A percentile compares a stretch with the other conserved stretches of the same genome.
Conservation (phyloP, 37 sponge, comb jelly and placozoan species). For the Cladorhizidae sp. region DNA sequence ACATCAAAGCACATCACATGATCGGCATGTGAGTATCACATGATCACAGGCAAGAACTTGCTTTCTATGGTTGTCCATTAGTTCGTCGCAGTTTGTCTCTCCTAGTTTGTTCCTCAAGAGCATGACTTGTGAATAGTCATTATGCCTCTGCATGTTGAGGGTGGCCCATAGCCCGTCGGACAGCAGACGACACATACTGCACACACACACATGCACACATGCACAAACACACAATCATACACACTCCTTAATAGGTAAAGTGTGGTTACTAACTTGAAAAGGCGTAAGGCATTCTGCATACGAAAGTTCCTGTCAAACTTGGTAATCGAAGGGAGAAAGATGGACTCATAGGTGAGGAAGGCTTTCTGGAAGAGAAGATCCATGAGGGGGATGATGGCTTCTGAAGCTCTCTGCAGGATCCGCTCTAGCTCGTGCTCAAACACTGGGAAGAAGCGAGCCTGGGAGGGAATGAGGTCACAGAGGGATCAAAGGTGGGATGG, state of each 20-base stretch:
- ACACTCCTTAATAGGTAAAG: background rate
- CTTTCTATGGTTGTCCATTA: constrained; percentile 36
- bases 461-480: background rate
- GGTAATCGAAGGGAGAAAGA: constrained; percentile 33
- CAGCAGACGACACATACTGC: constrained; percentile 62
- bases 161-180: constrained; percentile 32
- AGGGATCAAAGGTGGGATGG: background rate
- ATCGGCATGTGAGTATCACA: no score
- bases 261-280: constrained; percentile 51
- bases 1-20: background rate
- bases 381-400: constrained; percentile 54
- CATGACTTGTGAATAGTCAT: constrained; percentile 46
- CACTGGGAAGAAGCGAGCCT: constrained; percentile 46
- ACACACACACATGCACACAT: background rate
- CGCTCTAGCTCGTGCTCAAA: constrained; percentile 29
- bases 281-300: constrained; percentile 42
- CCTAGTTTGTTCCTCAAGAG: constrained; percentile 31
- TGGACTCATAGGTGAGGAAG: constrained; percentile 40
- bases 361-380: constrained; percentile 76
- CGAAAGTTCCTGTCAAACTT: constrained; percentile 66
- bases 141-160: constrained; percentile 40
- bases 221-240: background rate
- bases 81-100: background rate
- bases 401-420: constrained; percentile 50
- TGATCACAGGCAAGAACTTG: background rate